These are phyloP conservation scores for Auanema freiburgensis DNA, from an alignment of 2,888 invertebrate genomes.

Conservation along the genomic window DNA sequence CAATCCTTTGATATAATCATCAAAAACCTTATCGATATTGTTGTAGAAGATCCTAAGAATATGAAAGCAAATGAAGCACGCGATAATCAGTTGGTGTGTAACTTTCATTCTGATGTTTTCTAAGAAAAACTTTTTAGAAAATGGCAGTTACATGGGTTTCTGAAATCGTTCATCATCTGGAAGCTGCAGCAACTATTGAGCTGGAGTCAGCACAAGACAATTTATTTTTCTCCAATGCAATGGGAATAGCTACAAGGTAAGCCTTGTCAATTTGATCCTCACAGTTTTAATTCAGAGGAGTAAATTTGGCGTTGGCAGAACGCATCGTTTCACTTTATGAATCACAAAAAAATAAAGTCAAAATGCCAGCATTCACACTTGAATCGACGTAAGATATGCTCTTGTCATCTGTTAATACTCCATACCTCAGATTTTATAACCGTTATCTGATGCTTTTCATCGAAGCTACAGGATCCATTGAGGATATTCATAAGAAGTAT, in stretches of 20 bases:
- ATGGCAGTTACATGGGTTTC: constrained; percentile 35
- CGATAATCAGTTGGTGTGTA: constrained; percentile 19
- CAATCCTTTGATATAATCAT: constrained; percentile 31
- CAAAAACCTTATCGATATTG: constrained; percentile 25
- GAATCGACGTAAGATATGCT: constrained; percentile 28
- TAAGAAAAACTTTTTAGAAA: constrained; percentile 11
- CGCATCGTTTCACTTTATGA: constrained; percentile 43
- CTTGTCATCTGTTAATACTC: not conserved
- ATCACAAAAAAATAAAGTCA: constrained; percentile 42
- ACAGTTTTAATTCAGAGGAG: constrained; percentile 24
- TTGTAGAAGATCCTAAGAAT: constrained; percentile 18
- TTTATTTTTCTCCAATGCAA: constrained; percentile 39
- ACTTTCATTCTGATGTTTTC: not conserved
- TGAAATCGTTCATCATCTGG: constrained; percentile 38
- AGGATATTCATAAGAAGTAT: constrained; percentile 42
- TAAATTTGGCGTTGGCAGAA: constrained; percentile 44
- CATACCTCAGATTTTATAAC: constrained; percentile 41
- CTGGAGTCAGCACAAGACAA: constrained; percentile 22
- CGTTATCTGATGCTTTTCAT: constrained; percentile 39
- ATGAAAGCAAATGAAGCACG: constrained; percentile 16
- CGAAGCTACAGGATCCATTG: constrained; percentile 27
- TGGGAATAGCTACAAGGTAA: constrained; percentile 29
- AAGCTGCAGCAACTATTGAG: constrained; percentile 16
- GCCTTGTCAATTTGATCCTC: not conserved
- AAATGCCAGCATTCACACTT: constrained; percentile 42